phyloP scores from a whole-genome alignment of 2,113 vertebrate species.

The Pteruthius melanotis region DNA sequence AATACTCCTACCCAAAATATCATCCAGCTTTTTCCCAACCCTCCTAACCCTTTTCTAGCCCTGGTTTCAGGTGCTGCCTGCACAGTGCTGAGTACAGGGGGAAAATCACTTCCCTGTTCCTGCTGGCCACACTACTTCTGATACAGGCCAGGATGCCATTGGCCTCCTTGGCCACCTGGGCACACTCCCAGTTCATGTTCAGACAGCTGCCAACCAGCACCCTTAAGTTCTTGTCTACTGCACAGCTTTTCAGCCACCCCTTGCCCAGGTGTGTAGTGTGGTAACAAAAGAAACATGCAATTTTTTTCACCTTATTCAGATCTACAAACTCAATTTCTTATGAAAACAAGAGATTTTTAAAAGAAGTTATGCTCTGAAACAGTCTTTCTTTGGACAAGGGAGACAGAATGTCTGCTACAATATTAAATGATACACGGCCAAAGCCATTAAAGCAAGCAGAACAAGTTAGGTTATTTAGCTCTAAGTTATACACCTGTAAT shows the following conservation, averaged over 20 bases:
- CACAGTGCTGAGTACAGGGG: neutral
- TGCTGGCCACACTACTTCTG: neutral
- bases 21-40: neutral
- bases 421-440: neutral
- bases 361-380: neutral
- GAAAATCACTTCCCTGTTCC: neutral
- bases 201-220: neutral
- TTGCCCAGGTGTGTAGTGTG: neutral
- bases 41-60: neutral
- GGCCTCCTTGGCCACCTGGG: neutral
- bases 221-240: neutral
- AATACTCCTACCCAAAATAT: neutral
- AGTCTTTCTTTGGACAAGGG: neutral
- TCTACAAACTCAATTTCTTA: neutral
- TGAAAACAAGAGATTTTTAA: neutral
- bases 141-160: neutral
- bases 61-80: neutral
- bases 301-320: neutral
- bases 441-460: neutral
- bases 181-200: neutral
- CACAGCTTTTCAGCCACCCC: neutral
- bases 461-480: neutral
- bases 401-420: neutral
- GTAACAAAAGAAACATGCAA: neutral
- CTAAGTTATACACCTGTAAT: neutral